These are phyloP conservation scores for Lysiphlebus fabarum DNA, from an alignment of 1,140 invertebrate genomes.

Conservation along the genomic window DNA sequence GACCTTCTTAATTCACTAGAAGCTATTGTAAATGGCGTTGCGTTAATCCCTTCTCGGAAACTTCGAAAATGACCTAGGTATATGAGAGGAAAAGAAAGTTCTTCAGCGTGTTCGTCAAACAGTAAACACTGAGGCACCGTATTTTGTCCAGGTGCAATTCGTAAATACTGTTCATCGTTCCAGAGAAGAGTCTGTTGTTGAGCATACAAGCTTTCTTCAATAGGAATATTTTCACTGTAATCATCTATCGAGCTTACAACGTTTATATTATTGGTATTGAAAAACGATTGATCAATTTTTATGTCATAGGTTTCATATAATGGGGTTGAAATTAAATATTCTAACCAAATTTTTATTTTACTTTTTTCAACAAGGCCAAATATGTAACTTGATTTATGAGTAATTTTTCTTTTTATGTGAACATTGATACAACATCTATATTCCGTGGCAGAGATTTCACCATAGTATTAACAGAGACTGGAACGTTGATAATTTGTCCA, in stretches of 20 bases:
- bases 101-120: constrained; percentile 35
- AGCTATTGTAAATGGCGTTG: constrained; percentile 29
- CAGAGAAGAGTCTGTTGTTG: constrained; percentile 17
- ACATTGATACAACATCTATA: constrained; percentile 38
- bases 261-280: not conserved
- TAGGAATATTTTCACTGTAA: constrained; percentile 29
- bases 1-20: constrained; percentile 27
- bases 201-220: constrained; percentile 24
- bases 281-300: constrained; percentile 18
- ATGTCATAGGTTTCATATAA: constrained; percentile 25
- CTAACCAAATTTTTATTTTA: constrained; percentile 25
- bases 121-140: constrained; percentile 14
- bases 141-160: constrained; percentile 33
- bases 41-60: constrained; percentile 30
- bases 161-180: constrained; percentile 27
- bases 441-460: constrained; percentile 41
- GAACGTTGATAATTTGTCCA: constrained; percentile 46
- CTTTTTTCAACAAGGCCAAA: constrained; percentile 24
- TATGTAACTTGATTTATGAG: constrained; percentile 33
- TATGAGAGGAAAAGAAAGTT: constrained; percentile 43
- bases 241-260: not conserved
- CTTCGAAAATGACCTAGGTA: constrained; percentile 37
- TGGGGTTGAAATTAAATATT: constrained; percentile 24
- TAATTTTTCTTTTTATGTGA: constrained; percentile 34
- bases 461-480: constrained; percentile 40